Percentiles rank a stretch among this genome's conserved stretches.
Conservation (phyloP, 2,113 vertebrate genomes). For the Thryonomys swinderianus region DNA sequence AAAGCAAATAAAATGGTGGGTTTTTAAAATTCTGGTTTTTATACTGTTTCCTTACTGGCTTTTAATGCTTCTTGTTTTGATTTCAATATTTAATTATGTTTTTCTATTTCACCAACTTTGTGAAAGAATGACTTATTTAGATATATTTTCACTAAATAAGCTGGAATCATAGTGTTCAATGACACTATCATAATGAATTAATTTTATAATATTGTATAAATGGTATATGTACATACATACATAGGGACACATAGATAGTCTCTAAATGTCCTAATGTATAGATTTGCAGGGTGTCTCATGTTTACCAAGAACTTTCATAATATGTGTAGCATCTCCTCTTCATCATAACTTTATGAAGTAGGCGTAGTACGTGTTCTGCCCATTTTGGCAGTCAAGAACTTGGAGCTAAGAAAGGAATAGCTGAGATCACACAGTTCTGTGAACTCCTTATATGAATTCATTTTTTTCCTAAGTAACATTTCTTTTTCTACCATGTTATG, state of each 20-base stretch:
- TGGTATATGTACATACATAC: background rate
- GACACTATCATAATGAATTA: constrained; percentile 12
- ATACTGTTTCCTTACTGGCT: constrained; percentile 3
- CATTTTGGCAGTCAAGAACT: background rate
- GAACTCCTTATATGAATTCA: background rate
- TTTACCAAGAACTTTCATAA: background rate
- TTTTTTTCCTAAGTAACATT: background rate
- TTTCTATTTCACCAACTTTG: constrained; percentile 53
- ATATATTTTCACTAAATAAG: constrained; percentile 11
- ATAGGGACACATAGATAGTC: background rate
- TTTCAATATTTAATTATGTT: constrained; percentile 53
- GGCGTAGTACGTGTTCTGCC: background rate
- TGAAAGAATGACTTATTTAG: background rate
- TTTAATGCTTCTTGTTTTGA: background rate
- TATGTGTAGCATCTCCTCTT: background rate
- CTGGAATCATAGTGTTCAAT: background rate
- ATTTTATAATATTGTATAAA: background rate
- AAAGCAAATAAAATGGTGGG: background rate
- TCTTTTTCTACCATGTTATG: background rate
- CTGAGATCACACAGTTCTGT: background rate
- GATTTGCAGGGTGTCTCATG: background rate
- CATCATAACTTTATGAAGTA: background rate
- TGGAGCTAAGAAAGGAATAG: background rate
- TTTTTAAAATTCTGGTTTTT: background rate
- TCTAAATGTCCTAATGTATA: background rate